Conservation (phyloP, 2,888 invertebrate genomes). For the Acleris laterana region DNA sequence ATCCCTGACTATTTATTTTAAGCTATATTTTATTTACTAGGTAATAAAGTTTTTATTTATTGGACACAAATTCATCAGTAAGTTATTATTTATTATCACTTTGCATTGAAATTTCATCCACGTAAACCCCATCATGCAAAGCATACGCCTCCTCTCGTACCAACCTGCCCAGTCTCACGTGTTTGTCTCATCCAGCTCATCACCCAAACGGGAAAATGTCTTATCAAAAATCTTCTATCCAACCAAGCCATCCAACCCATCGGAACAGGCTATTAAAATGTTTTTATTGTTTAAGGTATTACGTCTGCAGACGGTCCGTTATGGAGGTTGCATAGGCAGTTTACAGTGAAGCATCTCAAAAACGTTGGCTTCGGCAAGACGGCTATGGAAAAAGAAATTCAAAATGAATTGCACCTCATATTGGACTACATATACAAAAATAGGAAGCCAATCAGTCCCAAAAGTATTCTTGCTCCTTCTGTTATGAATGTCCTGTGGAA, state of each 20-base stretch:
- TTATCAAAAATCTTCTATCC: neutral
- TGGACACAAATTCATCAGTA: no score
- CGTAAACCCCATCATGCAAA: no score
- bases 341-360: conserved; percentile 86
- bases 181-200: no score
- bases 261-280: neutral
- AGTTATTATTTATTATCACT: no score
- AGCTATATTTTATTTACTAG: no score
- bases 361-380: conserved; percentile 86
- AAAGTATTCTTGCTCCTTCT: conserved; percentile 83
- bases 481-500: conserved; percentile 89
- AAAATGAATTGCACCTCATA: conserved; percentile 82
- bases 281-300: conserved; percentile 77
- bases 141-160: no score
- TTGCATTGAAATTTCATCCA: no score
- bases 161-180: no score
- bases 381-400: conserved; percentile 85
- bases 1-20: no score
- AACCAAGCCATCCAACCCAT: neutral
- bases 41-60: no score
- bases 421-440: conserved; percentile 68
- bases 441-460: conserved; percentile 72
- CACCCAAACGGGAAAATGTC: no score
- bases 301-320: conserved; percentile 87
- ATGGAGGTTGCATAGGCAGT: conserved; percentile 88